Conservation (phyloP, 2,113 vertebrate species). For the Zeus faber region DNA sequence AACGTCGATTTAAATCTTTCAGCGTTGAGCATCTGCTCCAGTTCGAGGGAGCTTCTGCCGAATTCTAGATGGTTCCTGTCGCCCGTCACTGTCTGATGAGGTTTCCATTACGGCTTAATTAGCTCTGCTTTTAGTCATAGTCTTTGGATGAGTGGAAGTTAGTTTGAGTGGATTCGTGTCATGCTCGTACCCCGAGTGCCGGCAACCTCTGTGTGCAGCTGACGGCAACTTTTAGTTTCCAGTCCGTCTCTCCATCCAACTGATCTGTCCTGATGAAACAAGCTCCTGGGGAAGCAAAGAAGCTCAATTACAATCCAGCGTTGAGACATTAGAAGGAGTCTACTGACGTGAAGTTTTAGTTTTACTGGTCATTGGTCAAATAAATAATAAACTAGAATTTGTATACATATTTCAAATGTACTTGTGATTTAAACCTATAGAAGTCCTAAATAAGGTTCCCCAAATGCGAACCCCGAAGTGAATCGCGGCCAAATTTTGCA, state of each 20-base stretch:
- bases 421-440: too few species aligned
- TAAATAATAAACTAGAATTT: too few species aligned
- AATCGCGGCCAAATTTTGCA: too few species aligned
- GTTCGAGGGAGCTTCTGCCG: constrained; percentile 48
- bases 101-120: constrained; percentile 39
- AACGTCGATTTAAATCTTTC: constrained; percentile 56
- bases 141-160: neutral
- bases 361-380: too few species aligned
- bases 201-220: constrained; percentile 91
- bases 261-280: constrained; percentile 97
- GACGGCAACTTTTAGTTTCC: constrained; percentile 95
- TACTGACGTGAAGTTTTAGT: too few species aligned
- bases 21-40: constrained; percentile 56
- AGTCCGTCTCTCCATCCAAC: constrained; percentile 97
- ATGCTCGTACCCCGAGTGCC: constrained; percentile 83
- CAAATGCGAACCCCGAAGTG: too few species aligned
- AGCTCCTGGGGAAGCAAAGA: constrained; percentile 75
- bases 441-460: too few species aligned
- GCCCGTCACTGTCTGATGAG: constrained; percentile 36
- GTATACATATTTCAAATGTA: too few species aligned
- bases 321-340: too few species aligned
- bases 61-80: constrained; percentile 19
- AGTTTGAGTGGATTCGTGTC: constrained; percentile 2
- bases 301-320: too few species aligned
- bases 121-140: neutral